Percentiles rank a stretch among this genome's conserved stretches.
phyloP scores from a whole-genome alignment of 1,140 invertebrate genomes.

The Adoxophyes honmai region DNA sequence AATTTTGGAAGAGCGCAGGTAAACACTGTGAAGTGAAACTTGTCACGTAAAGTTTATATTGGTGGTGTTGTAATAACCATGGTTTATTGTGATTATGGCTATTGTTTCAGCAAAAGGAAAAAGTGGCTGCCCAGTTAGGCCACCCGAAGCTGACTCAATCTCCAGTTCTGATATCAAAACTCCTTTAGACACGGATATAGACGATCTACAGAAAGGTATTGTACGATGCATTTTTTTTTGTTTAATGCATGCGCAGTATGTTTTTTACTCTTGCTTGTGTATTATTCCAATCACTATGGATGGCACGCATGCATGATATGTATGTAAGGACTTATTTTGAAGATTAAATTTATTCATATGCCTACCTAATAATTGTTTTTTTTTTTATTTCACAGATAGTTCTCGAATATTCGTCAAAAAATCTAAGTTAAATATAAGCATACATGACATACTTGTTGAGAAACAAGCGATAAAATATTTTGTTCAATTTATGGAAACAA shows the following conservation, averaged over 20 bases:
- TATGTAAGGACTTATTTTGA: no score
- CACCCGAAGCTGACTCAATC: conserved; percentile 44
- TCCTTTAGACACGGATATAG: conserved; percentile 38
- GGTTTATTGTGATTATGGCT: not conserved
- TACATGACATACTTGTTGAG: conserved; percentile 61
- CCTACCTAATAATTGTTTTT: no score
- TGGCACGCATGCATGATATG: no score
- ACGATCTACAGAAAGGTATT: conserved; percentile 44
- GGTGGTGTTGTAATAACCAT: conserved; percentile 2
- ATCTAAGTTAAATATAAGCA: conserved; percentile 63
- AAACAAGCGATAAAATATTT: conserved; percentile 67
- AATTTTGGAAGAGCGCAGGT: conserved; percentile 75
- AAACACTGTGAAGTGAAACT: conserved; percentile 17
- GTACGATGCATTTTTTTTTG: not conserved
- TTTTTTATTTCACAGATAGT: conserved; percentile 39
- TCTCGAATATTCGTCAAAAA: conserved; percentile 56
- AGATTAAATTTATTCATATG: no score
- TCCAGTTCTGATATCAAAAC: conserved; percentile 26
- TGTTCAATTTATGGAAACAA: conserved; percentile 66
- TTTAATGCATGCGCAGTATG: not conserved
- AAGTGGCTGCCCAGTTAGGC: conserved; percentile 62
- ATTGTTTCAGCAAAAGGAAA: conserved; percentile 65
- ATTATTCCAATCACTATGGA: no score
- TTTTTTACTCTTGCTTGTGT: no score
- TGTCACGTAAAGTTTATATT: conserved; percentile 12